Conservation (phyloP, 2,797 vertebrate species). For the Lemur catta region DNA sequence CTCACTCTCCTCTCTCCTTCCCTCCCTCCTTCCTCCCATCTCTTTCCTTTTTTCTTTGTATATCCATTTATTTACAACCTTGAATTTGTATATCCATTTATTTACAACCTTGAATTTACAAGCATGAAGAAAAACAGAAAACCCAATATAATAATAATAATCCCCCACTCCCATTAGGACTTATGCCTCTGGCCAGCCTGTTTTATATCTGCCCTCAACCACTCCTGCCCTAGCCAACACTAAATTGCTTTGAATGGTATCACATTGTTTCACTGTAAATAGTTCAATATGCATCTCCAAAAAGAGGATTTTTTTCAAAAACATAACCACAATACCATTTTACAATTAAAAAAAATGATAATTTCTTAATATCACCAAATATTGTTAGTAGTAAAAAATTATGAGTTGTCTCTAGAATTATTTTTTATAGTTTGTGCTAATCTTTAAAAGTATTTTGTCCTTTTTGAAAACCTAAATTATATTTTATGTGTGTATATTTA, state of each 20-base stretch:
- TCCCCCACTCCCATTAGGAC: neutral
- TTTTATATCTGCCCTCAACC: neutral
- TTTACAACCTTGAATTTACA: neutral
- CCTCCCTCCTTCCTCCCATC: neutral
- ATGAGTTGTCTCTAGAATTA: neutral
- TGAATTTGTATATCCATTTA: neutral
- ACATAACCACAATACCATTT: neutral
- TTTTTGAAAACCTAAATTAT: neutral
- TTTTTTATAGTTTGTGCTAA: neutral
- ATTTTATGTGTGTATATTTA: neutral
- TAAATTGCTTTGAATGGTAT: neutral
- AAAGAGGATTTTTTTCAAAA: neutral
- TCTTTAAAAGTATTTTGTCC: neutral
- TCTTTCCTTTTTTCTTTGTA: neutral
- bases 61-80: neutral
- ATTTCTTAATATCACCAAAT: neutral
- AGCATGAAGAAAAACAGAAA: neutral
- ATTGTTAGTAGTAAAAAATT: neutral
- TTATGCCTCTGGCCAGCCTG: neutral
- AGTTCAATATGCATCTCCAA: neutral
- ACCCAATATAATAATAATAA: neutral
- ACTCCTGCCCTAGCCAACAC: neutral
- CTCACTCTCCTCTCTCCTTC: accelerated
- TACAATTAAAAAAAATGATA: neutral
- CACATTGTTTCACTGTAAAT: neutral